Percentiles rank a stretch among this genome's conserved stretches.
These are phyloP conservation scores for Enteromius unitaeniatus DNA, from an alignment of 2,797 vertebrate species.

Conservation along the genomic window DNA sequence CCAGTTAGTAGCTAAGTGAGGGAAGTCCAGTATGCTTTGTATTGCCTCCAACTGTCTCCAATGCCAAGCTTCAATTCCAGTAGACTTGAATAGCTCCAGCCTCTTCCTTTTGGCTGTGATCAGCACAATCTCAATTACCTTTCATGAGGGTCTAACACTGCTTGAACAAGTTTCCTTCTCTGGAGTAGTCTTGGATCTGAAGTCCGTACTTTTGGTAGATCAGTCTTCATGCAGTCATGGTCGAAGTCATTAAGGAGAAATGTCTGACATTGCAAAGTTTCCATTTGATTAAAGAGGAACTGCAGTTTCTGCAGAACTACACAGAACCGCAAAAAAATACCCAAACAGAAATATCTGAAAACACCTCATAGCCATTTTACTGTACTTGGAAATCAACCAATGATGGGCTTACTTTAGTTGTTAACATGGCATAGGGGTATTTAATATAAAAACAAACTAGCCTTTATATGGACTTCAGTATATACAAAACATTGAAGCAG, in stretches of 20 bases:
- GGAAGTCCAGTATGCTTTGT: conserved; percentile 2
- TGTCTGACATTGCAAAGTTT: neutral
- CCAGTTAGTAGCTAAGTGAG: conserved; percentile 11
- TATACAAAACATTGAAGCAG: conserved; percentile 1
- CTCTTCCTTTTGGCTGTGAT: neutral
- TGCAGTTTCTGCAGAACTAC: neutral
- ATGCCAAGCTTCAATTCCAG: neutral
- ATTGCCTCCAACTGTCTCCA: neutral
- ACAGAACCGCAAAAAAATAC: neutral
- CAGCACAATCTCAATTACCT: neutral
- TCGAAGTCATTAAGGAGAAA: neutral
- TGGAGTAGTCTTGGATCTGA: neutral
- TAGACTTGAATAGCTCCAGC: neutral
- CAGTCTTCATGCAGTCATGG: neutral
- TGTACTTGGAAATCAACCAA: neutral
- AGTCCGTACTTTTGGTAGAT: neutral
- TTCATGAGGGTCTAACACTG: neutral
- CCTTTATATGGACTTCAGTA: neutral
- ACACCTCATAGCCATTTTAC: no score
- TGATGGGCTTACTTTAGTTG: neutral
- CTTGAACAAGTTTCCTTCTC: neutral
- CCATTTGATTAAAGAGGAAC: neutral
- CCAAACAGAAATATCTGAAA: neutral
- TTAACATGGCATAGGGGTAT: neutral
- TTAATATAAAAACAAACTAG: neutral